Evolutionary conservation across 1,140 invertebrate species (phyloP), one percentile per base, ranked within the genome.

Genomic region (Penaeus indicus): DNA sequence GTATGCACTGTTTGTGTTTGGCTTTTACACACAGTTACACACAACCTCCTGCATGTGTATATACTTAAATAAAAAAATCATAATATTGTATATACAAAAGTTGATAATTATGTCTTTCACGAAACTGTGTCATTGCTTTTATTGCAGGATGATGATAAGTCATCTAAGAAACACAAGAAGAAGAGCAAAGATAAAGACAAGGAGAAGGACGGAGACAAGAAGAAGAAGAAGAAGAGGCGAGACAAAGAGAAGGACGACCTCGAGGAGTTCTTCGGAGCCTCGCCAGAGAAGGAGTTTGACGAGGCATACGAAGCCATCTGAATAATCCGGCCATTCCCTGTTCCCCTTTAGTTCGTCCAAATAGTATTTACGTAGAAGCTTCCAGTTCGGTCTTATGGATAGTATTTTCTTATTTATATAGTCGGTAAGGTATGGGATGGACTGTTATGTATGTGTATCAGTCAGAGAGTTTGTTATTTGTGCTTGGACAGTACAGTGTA

Each of bases 81-180:
- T 47, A 4, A 47, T 10, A 47, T 7, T 47, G 32, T 32, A 25
- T 27, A 75, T 5, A 4, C 38, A 38, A 27, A 75, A 75, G 32
- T 32, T 32, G 32, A 32, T 32, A 32, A 32, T 32, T 32, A 32
- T 32, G 32, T 42, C 38, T 42, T 42, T 8, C 38, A 62, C 32
- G 27, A 79, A 47, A 79, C 8, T 32, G 42, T 42, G 63, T n/a
- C 60, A 1, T 90, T 61, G 10, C 79, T 90, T 72, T 78, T 79
- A 62, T 94, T 92, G 84, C 90, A 95, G 94, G 92, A 92, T 83
- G 94, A 95, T 84, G 94, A 94, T 3, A 95, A 94, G 90, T 92
- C 93, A 11, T 94, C 94, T 54, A 94, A 93, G 82, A 93, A 93
- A 87, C 92, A 91, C 27, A 92, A 92, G 79, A 92, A 92, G 79